These are phyloP conservation scores for Euzetes globulus DNA, from an alignment of 2,888 invertebrate genomes.

Conservation along the genomic window DNA sequence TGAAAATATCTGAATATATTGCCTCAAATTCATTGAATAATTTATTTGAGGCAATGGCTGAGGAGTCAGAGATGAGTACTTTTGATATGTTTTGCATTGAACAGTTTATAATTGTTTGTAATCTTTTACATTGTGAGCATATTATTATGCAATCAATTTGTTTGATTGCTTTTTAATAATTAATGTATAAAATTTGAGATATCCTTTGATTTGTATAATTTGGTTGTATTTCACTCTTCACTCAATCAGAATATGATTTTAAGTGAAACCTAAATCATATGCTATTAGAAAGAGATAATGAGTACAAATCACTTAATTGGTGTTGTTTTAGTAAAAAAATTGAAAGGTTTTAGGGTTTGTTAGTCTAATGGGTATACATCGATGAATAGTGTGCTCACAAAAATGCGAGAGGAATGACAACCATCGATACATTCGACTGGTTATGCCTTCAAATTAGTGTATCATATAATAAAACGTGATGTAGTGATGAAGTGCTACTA, in stretches of 20 bases:
- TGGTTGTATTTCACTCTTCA: neutral
- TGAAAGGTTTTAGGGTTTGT: conserved; percentile 16
- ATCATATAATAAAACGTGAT: conserved; percentile 1
- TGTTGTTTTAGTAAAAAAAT: neutral
- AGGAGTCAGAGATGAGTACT: too few relatives aligned
- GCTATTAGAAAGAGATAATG: conserved; percentile 6
- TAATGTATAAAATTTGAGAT: neutral
- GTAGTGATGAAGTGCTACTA: conserved; percentile 18
- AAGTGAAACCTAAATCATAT: neutral
- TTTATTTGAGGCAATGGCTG: too few relatives aligned
- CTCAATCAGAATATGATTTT: conserved; percentile 2
- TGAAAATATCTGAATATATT: too few relatives aligned
- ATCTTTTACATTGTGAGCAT: neutral
- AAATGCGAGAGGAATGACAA: conserved; percentile 14
- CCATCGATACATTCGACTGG: conserved; percentile 1
- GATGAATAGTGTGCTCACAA: neutral
- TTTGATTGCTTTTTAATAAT: conserved; percentile 13
- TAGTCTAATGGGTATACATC: neutral
- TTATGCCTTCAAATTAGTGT: neutral
- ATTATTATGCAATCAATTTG: conserved; percentile 11
- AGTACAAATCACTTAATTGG: conserved; percentile 17
- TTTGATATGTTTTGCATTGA: too few relatives aligned
- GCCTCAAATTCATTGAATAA: too few relatives aligned
- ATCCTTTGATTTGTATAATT: neutral
- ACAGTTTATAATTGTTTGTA: too few relatives aligned